These are phyloP conservation scores for Drosophila insularis DNA, from an alignment of 1,140 invertebrate species.

Conservation along the genomic window DNA sequence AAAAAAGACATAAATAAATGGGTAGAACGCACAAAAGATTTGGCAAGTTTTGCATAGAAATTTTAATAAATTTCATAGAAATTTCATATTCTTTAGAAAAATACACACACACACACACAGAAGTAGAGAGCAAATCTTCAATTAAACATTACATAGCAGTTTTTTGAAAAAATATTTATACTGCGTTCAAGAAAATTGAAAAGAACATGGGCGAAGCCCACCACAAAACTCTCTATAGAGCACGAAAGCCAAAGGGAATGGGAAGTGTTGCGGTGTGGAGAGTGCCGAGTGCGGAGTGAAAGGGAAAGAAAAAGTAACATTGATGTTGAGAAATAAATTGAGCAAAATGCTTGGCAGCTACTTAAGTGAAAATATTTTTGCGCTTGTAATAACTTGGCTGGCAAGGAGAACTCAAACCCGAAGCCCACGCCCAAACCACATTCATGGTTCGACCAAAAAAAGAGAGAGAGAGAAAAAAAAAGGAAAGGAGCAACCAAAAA, in stretches of 20 bases:
- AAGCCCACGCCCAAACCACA: conserved; percentile 40
- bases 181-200: conserved; percentile 26
- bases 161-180: conserved; percentile 29
- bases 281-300: background rate
- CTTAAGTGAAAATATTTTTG: conserved; percentile 80
- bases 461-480: too few species aligned
- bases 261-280: background rate
- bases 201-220: conserved; percentile 35
- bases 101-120: background rate
- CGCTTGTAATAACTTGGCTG: conserved; percentile 76
- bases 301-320: conserved; percentile 23
- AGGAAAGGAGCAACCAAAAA: background rate
- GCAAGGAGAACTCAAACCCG: background rate
- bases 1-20: background rate
- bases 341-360: conserved; percentile 76
- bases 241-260: background rate
- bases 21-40: conserved; percentile 38
- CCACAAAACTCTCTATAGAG: background rate
- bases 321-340: conserved; percentile 74
- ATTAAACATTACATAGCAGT: conserved; percentile 50
- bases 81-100: conserved; percentile 28
- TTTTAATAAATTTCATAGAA: conserved; percentile 22
- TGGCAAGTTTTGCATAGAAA: conserved; percentile 36
- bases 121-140: conserved; percentile 33
- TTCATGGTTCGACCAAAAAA: conserved; percentile 12